A percentile compares a stretch with the other conserved stretches of the same genome.
phyloP scores from a whole-genome alignment of 2,888 invertebrate genomes.

The Buathra laborator region DNA sequence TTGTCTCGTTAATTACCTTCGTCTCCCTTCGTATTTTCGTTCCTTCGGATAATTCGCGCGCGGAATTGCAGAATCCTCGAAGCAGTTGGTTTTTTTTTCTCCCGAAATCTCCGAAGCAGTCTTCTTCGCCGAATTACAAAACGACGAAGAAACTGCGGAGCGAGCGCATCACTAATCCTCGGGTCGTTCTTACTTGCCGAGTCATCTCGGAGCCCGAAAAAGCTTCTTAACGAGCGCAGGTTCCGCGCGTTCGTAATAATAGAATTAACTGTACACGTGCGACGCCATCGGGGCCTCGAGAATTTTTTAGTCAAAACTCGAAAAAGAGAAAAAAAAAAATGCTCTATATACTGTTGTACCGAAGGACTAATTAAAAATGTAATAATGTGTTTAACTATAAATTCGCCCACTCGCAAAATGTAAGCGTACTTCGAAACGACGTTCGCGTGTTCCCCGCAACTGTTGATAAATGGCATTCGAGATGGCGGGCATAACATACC shows the following conservation, averaged over 20 bases:
- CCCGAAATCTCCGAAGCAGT: background rate
- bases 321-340: too few relatives aligned
- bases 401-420: background rate
- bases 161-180: background rate
- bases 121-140: background rate
- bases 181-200: background rate
- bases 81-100: background rate
- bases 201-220: background rate
- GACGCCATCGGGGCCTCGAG: too few relatives aligned
- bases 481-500: background rate
- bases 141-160: background rate
- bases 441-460: background rate
- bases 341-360: too few relatives aligned
- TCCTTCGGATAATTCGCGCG: background rate
- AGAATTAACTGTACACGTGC: background rate
- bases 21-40: constrained; percentile 17
- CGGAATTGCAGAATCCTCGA: background rate
- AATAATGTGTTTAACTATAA: too few relatives aligned
- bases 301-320: too few relatives aligned
- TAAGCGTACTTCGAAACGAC: background rate
- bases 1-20: constrained; percentile 36
- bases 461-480: background rate
- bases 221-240: background rate
- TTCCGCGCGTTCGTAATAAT: background rate
- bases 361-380: too few relatives aligned